phyloP scores from a whole-genome alignment of 2,113 vertebrate genomes.

The Myotis lucifugus region DNA sequence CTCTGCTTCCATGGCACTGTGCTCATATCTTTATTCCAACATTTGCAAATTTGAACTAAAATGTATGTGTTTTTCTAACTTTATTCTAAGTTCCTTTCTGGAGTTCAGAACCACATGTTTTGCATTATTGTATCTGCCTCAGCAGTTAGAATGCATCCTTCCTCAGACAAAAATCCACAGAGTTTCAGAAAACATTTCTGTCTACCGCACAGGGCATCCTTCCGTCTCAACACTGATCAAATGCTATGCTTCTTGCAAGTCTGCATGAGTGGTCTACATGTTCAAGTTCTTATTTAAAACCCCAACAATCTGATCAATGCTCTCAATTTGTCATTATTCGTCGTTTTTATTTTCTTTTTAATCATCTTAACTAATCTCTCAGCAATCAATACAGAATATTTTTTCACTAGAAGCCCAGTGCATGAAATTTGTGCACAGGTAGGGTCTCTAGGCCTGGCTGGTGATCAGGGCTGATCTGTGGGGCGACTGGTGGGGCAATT shows the following conservation, averaged over 20 bases:
- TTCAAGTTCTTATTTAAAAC: neutral
- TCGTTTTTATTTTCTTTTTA: neutral
- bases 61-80: neutral
- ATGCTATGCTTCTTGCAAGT: neutral
- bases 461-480: too few species aligned
- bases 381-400: neutral
- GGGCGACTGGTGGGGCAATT: accelerated
- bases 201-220: neutral
- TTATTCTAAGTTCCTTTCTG: neutral
- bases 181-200: neutral
- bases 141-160: neutral
- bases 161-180: neutral
- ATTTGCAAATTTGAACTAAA: neutral
- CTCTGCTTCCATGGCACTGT: neutral
- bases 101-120: neutral
- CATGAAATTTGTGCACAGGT: too few species aligned
- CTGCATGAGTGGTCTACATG: neutral
- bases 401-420: neutral
- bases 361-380: neutral
- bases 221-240: neutral
- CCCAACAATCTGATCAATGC: neutral
- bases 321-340: neutral
- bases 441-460: too few species aligned
- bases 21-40: neutral
- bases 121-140: neutral